These are phyloP conservation scores for Chelon labrosus DNA, from an alignment of 2,797 vertebrate species.

Conservation along the genomic window DNA sequence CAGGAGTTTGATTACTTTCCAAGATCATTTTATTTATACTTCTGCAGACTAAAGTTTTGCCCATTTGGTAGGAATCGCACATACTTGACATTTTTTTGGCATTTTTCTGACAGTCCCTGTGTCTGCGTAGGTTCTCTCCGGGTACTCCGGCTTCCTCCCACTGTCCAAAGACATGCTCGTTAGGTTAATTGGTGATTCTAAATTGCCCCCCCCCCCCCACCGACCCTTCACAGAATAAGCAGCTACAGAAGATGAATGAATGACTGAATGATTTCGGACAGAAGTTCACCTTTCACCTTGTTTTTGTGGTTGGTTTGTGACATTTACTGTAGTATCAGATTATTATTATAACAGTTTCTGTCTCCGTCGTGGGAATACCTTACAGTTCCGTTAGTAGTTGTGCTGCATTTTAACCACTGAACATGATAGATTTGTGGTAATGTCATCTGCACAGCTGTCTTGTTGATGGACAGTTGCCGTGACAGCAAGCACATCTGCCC, in stretches of 20 bases:
- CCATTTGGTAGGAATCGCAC: conserved; percentile 5
- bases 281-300: background rate
- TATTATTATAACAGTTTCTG: background rate
- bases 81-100: conserved; percentile 9
- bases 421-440: conserved; percentile 8
- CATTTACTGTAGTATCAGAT: conserved; percentile 11
- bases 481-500: conserved; percentile 19
- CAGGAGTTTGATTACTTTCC: conserved; percentile 18
- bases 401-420: conserved; percentile 29
- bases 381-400: conserved; percentile 1
- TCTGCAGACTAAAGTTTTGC: background rate
- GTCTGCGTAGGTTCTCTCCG: no score
- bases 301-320: conserved; percentile 14
- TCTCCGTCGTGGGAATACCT: conserved; percentile 19
- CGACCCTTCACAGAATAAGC: no score
- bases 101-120: no score
- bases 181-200: no score
- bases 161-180: no score
- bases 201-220: no score
- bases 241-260: no score
- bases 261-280: no score
- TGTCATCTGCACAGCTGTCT: background rate
- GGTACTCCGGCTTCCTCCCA: no score
- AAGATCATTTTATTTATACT: background rate
- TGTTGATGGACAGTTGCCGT: conserved; percentile 10